Conservation (phyloP, 2,888 invertebrate species). For the Smittia sp. region DNA sequence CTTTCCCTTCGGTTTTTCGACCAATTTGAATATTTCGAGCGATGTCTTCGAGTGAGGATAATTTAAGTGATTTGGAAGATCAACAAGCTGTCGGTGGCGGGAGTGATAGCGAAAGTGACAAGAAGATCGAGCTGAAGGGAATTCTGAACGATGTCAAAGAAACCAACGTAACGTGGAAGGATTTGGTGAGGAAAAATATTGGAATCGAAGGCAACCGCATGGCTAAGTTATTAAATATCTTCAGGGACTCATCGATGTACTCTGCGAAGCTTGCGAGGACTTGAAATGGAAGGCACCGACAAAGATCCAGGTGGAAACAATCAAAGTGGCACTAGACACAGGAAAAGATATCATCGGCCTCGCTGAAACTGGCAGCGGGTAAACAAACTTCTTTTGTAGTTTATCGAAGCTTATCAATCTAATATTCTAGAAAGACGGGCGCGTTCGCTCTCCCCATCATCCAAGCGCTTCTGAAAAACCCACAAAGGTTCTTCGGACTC, state of each 20-base stretch:
- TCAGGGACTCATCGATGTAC: slow-evolving; percentile 86
- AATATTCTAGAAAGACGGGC: slow-evolving; percentile 75
- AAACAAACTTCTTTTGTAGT: background rate
- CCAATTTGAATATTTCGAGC: too few relatives aligned
- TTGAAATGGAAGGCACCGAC: slow-evolving; percentile 94
- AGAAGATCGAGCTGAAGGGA: slow-evolving; percentile 38
- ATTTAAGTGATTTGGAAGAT: slow-evolving; percentile 39
- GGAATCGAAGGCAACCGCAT: background rate
- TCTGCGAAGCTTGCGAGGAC: slow-evolving; percentile 87
- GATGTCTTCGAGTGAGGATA: slow-evolving; percentile 42
- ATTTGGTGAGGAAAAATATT: slow-evolving; percentile 56
- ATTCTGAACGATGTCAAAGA: slow-evolving; percentile 45
- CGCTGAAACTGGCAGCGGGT: slow-evolving; percentile 73
- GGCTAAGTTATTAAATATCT: background rate
- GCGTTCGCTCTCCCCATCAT: slow-evolving; percentile 96
- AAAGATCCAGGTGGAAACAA: slow-evolving; percentile 91
- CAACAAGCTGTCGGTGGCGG: slow-evolving; percentile 24
- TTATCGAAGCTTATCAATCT: slow-evolving; percentile 57
- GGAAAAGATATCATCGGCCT: slow-evolving; percentile 66
- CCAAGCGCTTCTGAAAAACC: slow-evolving; percentile 83
- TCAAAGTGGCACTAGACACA: slow-evolving; percentile 87
- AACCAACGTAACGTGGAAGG: slow-evolving; percentile 57
- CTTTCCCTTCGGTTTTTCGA: too few relatives aligned
- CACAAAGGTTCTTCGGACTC: slow-evolving; percentile 90
- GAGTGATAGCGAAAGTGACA: slow-evolving; percentile 41